A percentile compares a stretch with the other conserved stretches of the same genome.
Conservation (phyloP, 2,797 vertebrate species). For the Emydoidea blandingii region DNA sequence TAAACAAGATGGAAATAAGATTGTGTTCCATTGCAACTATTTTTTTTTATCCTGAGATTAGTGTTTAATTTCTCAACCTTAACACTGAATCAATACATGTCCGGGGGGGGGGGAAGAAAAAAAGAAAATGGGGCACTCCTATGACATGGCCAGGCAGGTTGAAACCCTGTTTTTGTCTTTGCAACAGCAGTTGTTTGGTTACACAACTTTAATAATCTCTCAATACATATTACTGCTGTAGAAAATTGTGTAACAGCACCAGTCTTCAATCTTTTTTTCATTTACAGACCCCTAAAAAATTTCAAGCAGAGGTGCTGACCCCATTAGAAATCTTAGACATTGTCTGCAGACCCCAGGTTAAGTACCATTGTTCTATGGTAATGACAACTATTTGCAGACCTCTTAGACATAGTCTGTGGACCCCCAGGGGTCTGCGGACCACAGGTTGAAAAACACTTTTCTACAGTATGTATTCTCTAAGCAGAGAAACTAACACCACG, state of each 20-base stretch:
- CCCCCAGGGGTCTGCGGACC: too few relatives aligned
- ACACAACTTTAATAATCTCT: not conserved
- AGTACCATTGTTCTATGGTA: not conserved
- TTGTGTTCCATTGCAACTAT: not conserved
- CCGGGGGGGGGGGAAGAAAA: not conserved
- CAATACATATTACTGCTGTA: not conserved
- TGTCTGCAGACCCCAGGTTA: not conserved
- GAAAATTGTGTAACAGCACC: too few relatives aligned
- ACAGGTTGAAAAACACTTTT: not conserved
- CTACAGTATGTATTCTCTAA: not conserved
- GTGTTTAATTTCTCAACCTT: not conserved
- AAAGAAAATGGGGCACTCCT: too few relatives aligned
- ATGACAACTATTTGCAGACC: too few relatives aligned
- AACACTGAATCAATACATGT: conserved; percentile 9
- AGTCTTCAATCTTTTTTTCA: not conserved
- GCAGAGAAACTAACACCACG: not conserved
- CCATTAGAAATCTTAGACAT: not conserved
- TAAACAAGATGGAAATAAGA: not conserved
- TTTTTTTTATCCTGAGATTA: not conserved
- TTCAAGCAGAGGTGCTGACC: not conserved
- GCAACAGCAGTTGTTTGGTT: conserved; percentile 10
- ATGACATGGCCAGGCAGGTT: not conserved
- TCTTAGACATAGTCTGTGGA: too few relatives aligned
- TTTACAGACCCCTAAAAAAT: not conserved
- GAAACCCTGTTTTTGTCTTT: conserved; percentile 5